Evolutionary conservation across 2,888 invertebrate genomes (phyloP), one percentile per base, ranked within the genome.

Genomic region (Cheilosia scutellata): DNA sequence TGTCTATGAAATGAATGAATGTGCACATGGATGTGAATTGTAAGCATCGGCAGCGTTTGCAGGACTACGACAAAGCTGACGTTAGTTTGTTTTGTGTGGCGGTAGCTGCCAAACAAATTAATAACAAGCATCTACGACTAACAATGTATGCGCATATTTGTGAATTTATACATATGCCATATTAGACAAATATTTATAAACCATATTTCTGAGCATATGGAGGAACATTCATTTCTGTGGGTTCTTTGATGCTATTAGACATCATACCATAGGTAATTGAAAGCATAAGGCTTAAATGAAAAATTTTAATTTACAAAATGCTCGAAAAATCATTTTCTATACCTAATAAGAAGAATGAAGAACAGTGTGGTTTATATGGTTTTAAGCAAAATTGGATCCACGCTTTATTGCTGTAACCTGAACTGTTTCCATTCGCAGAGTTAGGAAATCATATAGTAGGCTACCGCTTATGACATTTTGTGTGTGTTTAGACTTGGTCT

Each of bases 121-220:
- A 62, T 57, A 70, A 25, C 55, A 57, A 53, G 40, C 25, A 40
- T 49, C 55, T 47, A 44, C 44, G 37, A 37, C 37, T 37, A 37
- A 11, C 53, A 60, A 29, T 66, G 47, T 55, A 44, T 27, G n/a
- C 53, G 51, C n/a, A 16, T 16, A 47, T 16, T 47, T 25, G 25
- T 49, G 1, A 25, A 13, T 13, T 13, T 51, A 25, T 2, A n/a
- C 47, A 20, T 20, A 16, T 9, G 25, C 13, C 68, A 44, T 77
- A 60, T 77, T 77, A 68, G 62, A 13, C 44, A 62, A 68, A 77
- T 70, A 62, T 62, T 77, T 62, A 16, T 31, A 68, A 27, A 51
- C 16, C 49, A 68, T 68, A 65, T 65, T 40, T 66, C 58, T 6
- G 40, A 74, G 47, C 47, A 25, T 25, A 27, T 27, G 25, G 27